Conservation (phyloP, 2,888 invertebrate genomes). For the Cryptocephalus primarius region DNA sequence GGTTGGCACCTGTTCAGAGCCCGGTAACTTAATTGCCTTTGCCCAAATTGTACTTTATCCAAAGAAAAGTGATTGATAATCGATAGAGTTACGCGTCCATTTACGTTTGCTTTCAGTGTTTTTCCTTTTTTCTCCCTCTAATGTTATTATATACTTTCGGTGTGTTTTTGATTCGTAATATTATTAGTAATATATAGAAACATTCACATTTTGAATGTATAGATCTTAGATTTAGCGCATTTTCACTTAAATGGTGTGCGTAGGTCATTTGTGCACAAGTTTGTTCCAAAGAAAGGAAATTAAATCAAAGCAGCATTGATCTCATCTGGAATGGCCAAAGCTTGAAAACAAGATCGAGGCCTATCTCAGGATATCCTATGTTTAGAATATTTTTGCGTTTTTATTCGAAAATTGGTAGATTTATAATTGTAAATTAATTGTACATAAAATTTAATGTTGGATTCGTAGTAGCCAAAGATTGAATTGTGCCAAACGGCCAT, state of each 20-base stretch:
- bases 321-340: slow-evolving; percentile 29
- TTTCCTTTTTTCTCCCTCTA: slow-evolving; percentile 19
- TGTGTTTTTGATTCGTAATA: slow-evolving; percentile 25
- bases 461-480: slow-evolving; percentile 36
- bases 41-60: slow-evolving; percentile 25
- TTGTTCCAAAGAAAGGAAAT: slow-evolving; percentile 37
- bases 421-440: slow-evolving; percentile 23
- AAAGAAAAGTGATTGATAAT: slow-evolving; percentile 32
- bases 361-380: slow-evolving; percentile 34
- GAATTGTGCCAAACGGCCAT: slow-evolving; percentile 27
- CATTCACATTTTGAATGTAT: slow-evolving; percentile 25
- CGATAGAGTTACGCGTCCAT: slow-evolving; percentile 12
- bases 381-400: slow-evolving; percentile 14
- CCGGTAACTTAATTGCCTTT: slow-evolving; percentile 32
- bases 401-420: slow-evolving; percentile 11
- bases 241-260: slow-evolving; percentile 19
- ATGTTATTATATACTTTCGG: slow-evolving; percentile 29
- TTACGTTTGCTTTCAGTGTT: slow-evolving; percentile 11
- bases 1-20: slow-evolving; percentile 50
- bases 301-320: slow-evolving; percentile 36
- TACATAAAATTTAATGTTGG: slow-evolving; percentile 28
- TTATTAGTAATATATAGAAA: slow-evolving; percentile 15
- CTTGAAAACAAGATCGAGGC: slow-evolving; percentile 9
- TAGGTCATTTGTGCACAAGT: slow-evolving; percentile 28
- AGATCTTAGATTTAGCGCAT: slow-evolving; percentile 18